Evolutionary conservation across 1,140 invertebrate species (phyloP).

Genomic region (Macrotrachela quadricornifera): DNA sequence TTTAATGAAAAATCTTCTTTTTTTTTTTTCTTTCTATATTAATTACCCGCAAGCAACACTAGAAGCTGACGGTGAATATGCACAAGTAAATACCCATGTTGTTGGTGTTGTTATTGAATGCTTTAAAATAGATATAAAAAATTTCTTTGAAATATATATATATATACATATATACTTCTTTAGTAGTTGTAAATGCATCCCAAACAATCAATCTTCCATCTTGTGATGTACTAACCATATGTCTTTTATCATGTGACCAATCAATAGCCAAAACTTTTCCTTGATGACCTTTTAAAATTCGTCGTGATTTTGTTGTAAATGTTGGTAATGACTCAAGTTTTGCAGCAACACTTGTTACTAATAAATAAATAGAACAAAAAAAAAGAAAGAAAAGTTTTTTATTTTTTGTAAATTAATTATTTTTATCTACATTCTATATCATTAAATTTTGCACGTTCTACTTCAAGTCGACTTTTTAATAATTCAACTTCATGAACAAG

Average conservation of each 20-base stretch:
- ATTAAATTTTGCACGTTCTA: slow-evolving; percentile 86
- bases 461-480: slow-evolving; percentile 65
- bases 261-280: slow-evolving; percentile 94
- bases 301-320: slow-evolving; percentile 74
- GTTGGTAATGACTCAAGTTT: slow-evolving; percentile 63
- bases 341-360: slow-evolving; percentile 77
- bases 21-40: no score
- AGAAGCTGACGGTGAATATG: slow-evolving; percentile 81
- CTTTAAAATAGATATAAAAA: slow-evolving; percentile 8
- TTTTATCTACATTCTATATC: slow-evolving; percentile 66
- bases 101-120: slow-evolving; percentile 94
- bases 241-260: slow-evolving; percentile 92
- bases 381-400: not conserved
- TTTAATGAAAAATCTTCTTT: no score
- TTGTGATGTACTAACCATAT: slow-evolving; percentile 95
- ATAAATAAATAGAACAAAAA: slow-evolving; percentile 18
- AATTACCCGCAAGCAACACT: slow-evolving; percentile 64
- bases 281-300: slow-evolving; percentile 87
- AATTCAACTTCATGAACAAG: slow-evolving; percentile 1
- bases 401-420: not conserved
- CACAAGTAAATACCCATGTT: slow-evolving; percentile 98
- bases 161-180: slow-evolving; percentile 31
- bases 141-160: not conserved
- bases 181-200: slow-evolving; percentile 98
- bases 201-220: slow-evolving; percentile 98